Conservation (phyloP, 2,888 invertebrate genomes). For the Sinelater perroti region DNA sequence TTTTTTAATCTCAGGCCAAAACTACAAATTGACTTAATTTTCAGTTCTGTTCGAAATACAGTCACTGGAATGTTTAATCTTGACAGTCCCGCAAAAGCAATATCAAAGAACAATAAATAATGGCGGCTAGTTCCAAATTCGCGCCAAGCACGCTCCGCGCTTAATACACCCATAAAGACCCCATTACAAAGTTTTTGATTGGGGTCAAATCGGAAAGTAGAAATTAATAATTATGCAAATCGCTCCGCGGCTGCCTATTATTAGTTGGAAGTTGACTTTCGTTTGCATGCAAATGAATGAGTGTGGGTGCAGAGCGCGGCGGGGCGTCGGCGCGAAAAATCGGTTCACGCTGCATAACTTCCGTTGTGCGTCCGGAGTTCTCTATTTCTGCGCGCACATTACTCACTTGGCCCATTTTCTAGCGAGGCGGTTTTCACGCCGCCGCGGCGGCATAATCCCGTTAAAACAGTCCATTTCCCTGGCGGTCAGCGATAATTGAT, state of each 20-base stretch:
- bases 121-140: no score
- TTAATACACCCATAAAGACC: no score
- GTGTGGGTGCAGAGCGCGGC: conserved; percentile 1
- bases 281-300: conserved; percentile 13
- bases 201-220: neutral
- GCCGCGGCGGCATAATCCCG: neutral
- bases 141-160: no score
- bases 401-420: neutral
- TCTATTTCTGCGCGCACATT: neutral
- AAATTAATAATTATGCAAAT: conserved; percentile 7
- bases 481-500: neutral
- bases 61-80: no score
- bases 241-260: neutral
- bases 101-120: no score
- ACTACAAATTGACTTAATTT: no score
- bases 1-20: no score
- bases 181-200: conserved; percentile 8
- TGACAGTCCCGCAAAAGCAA: no score
- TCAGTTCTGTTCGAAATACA: no score
- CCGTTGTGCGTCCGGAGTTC: neutral
- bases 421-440: neutral
- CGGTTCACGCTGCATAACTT: conserved; percentile 8
- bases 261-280: conserved; percentile 12
- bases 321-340: neutral
- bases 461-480: neutral